phyloP scores from a whole-genome alignment of 2,888 invertebrate genomes.

The Meteorus colon region DNA sequence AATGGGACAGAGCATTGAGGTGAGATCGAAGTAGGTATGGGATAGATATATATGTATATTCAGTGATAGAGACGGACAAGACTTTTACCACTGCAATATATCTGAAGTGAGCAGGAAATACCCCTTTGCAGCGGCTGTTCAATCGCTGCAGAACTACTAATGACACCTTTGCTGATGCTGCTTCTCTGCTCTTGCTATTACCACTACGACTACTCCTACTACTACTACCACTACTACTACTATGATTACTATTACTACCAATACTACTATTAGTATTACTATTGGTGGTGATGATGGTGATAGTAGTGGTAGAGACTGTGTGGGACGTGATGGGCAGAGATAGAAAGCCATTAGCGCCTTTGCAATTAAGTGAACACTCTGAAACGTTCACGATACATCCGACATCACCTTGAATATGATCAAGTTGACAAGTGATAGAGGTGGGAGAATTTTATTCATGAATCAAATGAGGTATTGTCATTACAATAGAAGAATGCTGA shows the following conservation, averaged over 20 bases:
- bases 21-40: slow-evolving; percentile 7
- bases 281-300: slow-evolving; percentile 25
- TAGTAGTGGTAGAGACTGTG: slow-evolving; percentile 17
- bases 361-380: slow-evolving; percentile 64
- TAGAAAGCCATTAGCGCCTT: slow-evolving; percentile 63
- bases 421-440: slow-evolving; percentile 26
- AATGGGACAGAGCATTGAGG: slow-evolving; percentile 54
- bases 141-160: slow-evolving; percentile 50
- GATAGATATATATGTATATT: background rate
- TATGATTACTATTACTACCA: slow-evolving; percentile 42
- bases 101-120: slow-evolving; percentile 8
- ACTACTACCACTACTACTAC: background rate
- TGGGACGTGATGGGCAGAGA: slow-evolving; percentile 34
- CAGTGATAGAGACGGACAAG: slow-evolving; percentile 47
- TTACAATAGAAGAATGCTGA: background rate
- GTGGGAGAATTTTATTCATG: background rate
- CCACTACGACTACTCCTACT: background rate
- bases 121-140: slow-evolving; percentile 35
- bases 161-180: slow-evolving; percentile 46
- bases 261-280: slow-evolving; percentile 20
- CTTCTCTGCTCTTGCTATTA: background rate
- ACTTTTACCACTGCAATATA: slow-evolving; percentile 49
- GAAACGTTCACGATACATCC: slow-evolving; percentile 52
- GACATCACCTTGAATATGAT: slow-evolving; percentile 46
- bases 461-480: background rate